phyloP scores from a whole-genome alignment of 2,888 invertebrate genomes.

The Phyto melanocephala region DNA sequence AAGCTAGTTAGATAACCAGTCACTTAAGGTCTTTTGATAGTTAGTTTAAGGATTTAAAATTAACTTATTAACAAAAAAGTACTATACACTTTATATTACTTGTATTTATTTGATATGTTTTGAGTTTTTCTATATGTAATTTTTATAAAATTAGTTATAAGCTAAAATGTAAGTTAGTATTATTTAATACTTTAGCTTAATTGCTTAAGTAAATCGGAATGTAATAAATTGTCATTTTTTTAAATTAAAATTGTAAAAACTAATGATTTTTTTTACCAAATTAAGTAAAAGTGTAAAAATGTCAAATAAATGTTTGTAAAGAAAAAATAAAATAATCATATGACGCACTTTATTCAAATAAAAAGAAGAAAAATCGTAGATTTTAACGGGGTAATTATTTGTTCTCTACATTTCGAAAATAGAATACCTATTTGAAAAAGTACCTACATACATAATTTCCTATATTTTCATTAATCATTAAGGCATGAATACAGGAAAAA shows the following conservation, averaged over 20 bases:
- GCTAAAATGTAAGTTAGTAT: neutral
- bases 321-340: too few relatives aligned
- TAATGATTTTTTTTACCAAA: too few relatives aligned
- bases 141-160: slow-evolving; percentile 29
- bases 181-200: neutral
- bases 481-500: too few relatives aligned
- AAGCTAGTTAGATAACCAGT: slow-evolving; percentile 12
- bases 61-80: neutral
- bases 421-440: too few relatives aligned
- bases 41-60: neutral
- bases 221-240: neutral
- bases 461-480: too few relatives aligned
- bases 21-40: neutral
- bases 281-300: too few relatives aligned
- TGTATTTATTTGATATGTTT: neutral
- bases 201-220: neutral
- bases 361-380: too few relatives aligned
- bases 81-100: neutral
- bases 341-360: too few relatives aligned
- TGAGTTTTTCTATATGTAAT: neutral
- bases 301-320: too few relatives aligned
- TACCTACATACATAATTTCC: too few relatives aligned
- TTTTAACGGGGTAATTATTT: too few relatives aligned
- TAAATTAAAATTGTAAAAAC: neutral
- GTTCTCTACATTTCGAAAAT: too few relatives aligned